phyloP scores from a whole-genome alignment of 2,113 vertebrate genomes.

The Syrrhaptes paradoxus region DNA sequence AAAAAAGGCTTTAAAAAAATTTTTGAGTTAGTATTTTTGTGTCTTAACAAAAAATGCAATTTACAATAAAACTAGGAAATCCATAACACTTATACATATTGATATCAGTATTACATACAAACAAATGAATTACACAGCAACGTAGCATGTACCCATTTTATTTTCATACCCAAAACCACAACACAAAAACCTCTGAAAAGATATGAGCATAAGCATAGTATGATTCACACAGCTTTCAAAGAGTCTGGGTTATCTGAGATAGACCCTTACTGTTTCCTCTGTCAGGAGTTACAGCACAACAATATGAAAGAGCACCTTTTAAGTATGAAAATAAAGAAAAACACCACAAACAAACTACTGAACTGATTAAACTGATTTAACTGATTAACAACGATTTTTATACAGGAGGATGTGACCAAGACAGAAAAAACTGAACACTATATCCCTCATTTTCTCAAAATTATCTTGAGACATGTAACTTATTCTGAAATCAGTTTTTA shows the following conservation, averaged over 20 bases:
- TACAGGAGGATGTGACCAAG: not conserved
- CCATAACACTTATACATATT: not conserved
- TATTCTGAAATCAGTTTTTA: not conserved
- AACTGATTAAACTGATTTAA: not conserved
- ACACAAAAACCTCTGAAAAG: not conserved
- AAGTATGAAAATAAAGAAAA: not conserved
- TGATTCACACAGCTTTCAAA: not conserved
- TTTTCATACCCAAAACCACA: not conserved
- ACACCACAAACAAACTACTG: not conserved
- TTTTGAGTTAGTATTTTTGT: not conserved
- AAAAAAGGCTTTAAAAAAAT: not conserved
- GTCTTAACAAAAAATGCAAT: not conserved
- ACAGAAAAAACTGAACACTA: not conserved
- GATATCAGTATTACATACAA: not conserved
- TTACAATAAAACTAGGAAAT: not conserved
- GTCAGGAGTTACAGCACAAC: not conserved
- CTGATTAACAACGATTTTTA: not conserved
- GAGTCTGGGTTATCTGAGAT: not conserved
- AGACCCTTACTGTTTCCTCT: not conserved
- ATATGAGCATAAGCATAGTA: rapidly evolving
- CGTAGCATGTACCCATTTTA: not conserved
- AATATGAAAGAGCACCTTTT: not conserved
- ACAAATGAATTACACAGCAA: not conserved
- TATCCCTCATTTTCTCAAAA: not conserved
- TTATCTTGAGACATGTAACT: not conserved